Percentiles rank a stretch among this genome's conserved stretches.
Conservation (phyloP, 2,113 vertebrate genomes). For the Numenius arquata region DNA sequence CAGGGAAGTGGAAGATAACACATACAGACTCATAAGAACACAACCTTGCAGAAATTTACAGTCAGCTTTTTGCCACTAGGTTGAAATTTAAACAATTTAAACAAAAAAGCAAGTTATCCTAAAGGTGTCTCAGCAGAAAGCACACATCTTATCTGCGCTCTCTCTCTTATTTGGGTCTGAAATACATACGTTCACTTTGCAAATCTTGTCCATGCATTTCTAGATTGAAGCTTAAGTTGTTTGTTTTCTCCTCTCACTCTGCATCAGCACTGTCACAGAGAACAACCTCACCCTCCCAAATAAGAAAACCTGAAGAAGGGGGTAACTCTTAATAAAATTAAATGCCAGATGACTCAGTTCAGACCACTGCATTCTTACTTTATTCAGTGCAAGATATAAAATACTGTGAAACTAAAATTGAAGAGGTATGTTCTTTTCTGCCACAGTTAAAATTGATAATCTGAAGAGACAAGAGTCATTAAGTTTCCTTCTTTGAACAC, state of each 20-base stretch:
- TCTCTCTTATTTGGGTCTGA: not conserved
- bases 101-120: not conserved
- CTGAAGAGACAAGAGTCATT: not conserved
- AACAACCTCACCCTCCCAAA: not conserved
- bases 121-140: not conserved
- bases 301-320: not conserved
- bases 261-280: not conserved
- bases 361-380: not conserved
- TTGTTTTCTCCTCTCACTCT: not conserved
- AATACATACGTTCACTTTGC: fast-evolving
- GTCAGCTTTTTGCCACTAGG: not conserved
- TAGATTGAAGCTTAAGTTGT: not conserved
- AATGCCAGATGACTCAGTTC: not conserved
- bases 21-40: not conserved
- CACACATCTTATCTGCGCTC: not conserved
- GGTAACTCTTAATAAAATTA: not conserved
- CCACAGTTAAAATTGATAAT: not conserved
- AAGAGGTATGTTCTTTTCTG: not conserved
- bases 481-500: not conserved
- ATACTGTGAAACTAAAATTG: not conserved
- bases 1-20: not conserved
- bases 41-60: not conserved
- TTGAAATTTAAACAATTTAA: not conserved
- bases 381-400: not conserved
- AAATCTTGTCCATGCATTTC: not conserved